Percentiles rank a stretch among this genome's conserved stretches.
These are phyloP conservation scores for Eurytoma adleriae DNA, from an alignment of 2,888 invertebrate genomes.

Conservation along the genomic window DNA sequence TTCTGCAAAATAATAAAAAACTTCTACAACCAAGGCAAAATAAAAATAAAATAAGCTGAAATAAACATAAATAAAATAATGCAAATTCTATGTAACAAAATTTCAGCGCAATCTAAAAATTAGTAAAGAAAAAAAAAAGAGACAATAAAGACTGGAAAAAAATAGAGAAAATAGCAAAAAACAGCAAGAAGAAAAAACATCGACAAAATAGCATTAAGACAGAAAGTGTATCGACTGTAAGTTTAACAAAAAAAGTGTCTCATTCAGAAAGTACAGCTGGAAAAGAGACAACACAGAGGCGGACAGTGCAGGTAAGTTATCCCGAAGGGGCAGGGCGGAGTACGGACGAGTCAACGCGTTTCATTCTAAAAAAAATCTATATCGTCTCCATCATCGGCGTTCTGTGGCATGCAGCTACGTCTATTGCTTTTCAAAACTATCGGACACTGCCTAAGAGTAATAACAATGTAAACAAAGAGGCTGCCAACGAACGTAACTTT, in stretches of 20 bases:
- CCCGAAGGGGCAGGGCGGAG: neutral
- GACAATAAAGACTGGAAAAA: conserved; percentile 12
- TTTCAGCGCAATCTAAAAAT: conserved; percentile 23
- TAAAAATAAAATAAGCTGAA: conserved; percentile 74
- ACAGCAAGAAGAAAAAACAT: conserved; percentile 12
- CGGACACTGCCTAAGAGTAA: conserved; percentile 33
- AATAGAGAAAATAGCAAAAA: conserved; percentile 13
- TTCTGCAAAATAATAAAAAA: conserved; percentile 84
- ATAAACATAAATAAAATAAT: conserved; percentile 51
- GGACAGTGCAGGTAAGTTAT: conserved; percentile 16
- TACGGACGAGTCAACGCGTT: conserved; percentile 27
- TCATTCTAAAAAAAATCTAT: conserved; percentile 1
- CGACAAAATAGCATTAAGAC: conserved; percentile 3
- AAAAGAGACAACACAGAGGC: neutral
- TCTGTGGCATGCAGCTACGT: conserved; percentile 46
- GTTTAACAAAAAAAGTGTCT: neutral
- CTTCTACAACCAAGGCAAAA: conserved; percentile 79
- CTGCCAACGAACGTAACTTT: neutral
- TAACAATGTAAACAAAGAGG: conserved; percentile 11
- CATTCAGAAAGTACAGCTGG: conserved; percentile 4
- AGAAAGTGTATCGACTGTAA: neutral
- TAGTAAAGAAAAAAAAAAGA: neutral
- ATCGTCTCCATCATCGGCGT: conserved; percentile 4
- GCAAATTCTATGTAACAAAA: conserved; percentile 55
- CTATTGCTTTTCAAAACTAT: conserved; percentile 48